Conservation (phyloP, 2,113 vertebrate genomes). For the Dicentrarchus labrax region DNA sequence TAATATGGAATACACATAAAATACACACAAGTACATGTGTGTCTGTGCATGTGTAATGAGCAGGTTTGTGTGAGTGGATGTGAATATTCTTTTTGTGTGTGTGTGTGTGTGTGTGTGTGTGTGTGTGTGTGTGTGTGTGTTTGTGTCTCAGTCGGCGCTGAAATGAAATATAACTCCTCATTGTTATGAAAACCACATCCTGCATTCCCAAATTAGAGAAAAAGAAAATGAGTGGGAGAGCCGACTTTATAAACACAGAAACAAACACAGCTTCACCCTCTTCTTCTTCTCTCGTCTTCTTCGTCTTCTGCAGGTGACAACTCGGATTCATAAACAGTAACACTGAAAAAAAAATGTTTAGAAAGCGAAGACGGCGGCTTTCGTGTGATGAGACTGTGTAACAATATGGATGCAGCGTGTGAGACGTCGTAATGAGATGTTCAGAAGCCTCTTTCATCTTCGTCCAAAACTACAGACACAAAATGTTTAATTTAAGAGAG, state of each 20-base stretch:
- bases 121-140: conserved; percentile 12
- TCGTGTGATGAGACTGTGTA: background rate
- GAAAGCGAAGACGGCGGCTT: background rate
- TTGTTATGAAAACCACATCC: conserved; percentile 56
- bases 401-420: background rate
- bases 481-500: background rate
- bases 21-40: background rate
- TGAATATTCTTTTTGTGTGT: background rate
- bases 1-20: conserved; percentile 28
- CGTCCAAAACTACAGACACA: background rate
- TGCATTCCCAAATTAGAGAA: conserved; percentile 49
- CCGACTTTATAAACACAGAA: conserved; percentile 13
- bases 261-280: background rate
- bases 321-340: background rate
- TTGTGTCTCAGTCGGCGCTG: conserved; percentile 13
- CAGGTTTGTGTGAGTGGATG: background rate
- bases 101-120: background rate
- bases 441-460: background rate
- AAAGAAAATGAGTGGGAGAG: conserved; percentile 36
- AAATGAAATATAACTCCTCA: conserved; percentile 35
- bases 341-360: background rate
- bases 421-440: background rate
- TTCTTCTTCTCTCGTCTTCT: background rate
- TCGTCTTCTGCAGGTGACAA: background rate
- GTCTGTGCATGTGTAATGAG: background rate